phyloP scores from a whole-genome alignment of 1,140 invertebrate species.

The Bombus sylvicola region DNA sequence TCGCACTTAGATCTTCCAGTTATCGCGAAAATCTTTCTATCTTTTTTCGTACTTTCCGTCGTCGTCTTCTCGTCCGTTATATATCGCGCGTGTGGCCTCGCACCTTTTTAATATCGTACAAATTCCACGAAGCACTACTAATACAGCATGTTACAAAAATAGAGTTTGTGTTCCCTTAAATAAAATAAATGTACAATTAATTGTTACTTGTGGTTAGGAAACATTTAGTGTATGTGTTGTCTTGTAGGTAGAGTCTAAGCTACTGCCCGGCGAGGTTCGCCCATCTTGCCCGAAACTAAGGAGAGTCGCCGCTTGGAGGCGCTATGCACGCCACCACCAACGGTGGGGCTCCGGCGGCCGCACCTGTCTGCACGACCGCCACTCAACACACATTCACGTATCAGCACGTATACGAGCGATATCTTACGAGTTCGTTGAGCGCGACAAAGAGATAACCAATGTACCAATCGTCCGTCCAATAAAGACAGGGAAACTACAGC shows the following conservation, averaged over 20 bases:
- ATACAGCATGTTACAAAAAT: constrained; percentile 75
- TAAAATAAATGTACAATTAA: constrained; percentile 74
- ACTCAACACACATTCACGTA: constrained; percentile 55
- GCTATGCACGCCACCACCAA: constrained; percentile 47
- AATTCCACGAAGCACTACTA: constrained; percentile 65
- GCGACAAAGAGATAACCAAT: constrained; percentile 37
- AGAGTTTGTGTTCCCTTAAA: constrained; percentile 73
- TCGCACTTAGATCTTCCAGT: constrained; percentile 14
- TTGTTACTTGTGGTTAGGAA: constrained; percentile 76
- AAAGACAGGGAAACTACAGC: neutral
- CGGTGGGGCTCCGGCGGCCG: constrained; percentile 75
- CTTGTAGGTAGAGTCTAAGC: constrained; percentile 82
- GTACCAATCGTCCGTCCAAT: neutral
- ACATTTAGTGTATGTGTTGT: constrained; percentile 80
- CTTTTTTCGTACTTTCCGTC: constrained; percentile 36
- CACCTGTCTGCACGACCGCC: constrained; percentile 64
- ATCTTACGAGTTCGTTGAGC: constrained; percentile 22
- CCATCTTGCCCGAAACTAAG: constrained; percentile 80
- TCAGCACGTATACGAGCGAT: neutral
- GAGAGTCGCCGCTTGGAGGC: constrained; percentile 68
- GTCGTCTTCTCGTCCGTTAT: constrained; percentile 34
- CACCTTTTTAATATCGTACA: constrained; percentile 58
- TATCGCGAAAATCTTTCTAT: constrained; percentile 34
- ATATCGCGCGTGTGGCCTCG: constrained; percentile 44
- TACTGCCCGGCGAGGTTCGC: constrained; percentile 82